These are phyloP conservation scores for Dendroctonus ponderosae DNA, from an alignment of 1,140 invertebrate genomes.

Conservation along the genomic window DNA sequence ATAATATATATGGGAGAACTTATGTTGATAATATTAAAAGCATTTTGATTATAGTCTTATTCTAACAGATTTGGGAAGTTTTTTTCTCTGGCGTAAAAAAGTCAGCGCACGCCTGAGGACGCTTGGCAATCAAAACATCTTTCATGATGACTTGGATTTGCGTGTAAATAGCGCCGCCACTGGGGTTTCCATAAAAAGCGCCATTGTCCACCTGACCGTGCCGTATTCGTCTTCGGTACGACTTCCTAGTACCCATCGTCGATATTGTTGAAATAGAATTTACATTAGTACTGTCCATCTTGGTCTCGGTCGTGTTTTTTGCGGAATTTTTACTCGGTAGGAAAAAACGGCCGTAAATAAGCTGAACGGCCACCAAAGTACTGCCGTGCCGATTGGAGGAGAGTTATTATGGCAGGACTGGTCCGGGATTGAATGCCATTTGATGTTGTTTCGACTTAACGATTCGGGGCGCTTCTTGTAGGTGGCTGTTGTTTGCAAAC, in stretches of 20 bases:
- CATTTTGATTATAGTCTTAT: too few species aligned
- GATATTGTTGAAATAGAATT: constrained; percentile 21
- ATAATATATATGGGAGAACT: too few species aligned
- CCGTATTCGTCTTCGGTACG: constrained; percentile 11
- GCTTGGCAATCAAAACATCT: too few species aligned
- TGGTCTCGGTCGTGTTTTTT: constrained; percentile 2
- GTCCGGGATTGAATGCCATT: neutral
- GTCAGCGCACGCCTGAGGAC: too few species aligned
- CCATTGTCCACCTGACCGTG: constrained; percentile 16
- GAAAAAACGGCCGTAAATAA: constrained; percentile 10
- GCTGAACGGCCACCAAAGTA: constrained; percentile 11
- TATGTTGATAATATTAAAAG: too few species aligned
- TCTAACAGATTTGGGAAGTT: too few species aligned
- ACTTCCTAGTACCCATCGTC: constrained; percentile 16
- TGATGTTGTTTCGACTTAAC: too few species aligned
- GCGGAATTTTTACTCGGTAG: constrained; percentile 9
- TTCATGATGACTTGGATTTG: neutral
- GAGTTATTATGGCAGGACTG: constrained; percentile 14
- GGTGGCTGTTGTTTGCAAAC: neutral
- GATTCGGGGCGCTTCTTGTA: neutral
- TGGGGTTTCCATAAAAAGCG: neutral
- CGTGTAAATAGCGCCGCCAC: neutral
- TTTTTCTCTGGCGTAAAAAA: too few species aligned
- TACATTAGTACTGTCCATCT: constrained; percentile 14
- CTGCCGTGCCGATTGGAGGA: constrained; percentile 1